Evolutionary conservation across 2,797 vertebrate species (phyloP), one percentile per base, ranked within the genome.

Genomic region (Molossus molossus): DNA sequence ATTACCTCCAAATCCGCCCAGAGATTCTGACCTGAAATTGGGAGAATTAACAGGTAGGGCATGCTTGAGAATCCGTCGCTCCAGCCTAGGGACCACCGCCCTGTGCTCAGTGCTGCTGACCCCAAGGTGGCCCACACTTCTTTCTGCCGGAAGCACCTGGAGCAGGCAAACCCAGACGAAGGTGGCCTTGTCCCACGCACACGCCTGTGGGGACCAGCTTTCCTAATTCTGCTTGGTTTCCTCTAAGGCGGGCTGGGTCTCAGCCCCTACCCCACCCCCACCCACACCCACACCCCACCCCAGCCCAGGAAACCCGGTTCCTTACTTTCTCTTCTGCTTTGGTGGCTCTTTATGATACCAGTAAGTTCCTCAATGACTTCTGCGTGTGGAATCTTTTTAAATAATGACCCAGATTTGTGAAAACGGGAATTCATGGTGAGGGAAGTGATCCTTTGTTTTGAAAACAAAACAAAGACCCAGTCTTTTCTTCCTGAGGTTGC

Each of bases 291-390:
- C 55, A 3, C 33, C 40, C 6, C 15, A 12, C 25, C 9, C 4
- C 21, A 0, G 10, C 13, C 45, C 60, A 6, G 48, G 23, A 75
- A 92, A 67, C 5, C 4, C 6, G 4, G 70, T 64, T 65, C n/a
- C 70, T 73, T 33, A 20, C 55, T 96, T 81, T 81, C 40, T 67
- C 33, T 93, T 94, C 90, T 86, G 85, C 58, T 79, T 90, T 65
- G 2, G 29, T 73, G 25, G 17, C 57, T 94, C 3, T 27, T 83
- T 83, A 2, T 86, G 62, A 85, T 20, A 29, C 27, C 20, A 58
- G 27, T 45, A 25, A 93, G 17, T 83, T 88, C 60, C 64, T 53
- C 25, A 62, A 9, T 58, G 29, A 72, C 10, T 50, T 91, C 84
- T 75, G 45, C 40, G 15, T 76, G 15, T n/a, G 60, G 48, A 57